These are phyloP conservation scores for Oedothorax gibbosus DNA, from an alignment of 1,140 invertebrate genomes.

Conservation along the genomic window DNA sequence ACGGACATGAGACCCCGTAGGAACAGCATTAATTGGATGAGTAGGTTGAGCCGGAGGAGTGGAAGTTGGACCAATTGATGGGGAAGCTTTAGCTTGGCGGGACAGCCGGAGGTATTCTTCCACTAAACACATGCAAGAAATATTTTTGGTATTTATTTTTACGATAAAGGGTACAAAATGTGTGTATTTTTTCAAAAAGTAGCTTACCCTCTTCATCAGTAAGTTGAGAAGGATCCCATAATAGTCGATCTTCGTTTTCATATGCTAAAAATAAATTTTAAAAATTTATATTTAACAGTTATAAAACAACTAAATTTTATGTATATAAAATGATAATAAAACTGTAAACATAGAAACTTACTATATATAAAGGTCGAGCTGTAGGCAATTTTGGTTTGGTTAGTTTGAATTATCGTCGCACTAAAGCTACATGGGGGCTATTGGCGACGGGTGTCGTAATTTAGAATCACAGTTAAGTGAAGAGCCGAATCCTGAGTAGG, in stretches of 20 bases:
- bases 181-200: background rate
- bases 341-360: too few relatives aligned
- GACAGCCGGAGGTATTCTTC: conserved; percentile 85
- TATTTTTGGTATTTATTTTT: background rate
- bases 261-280: conserved; percentile 74
- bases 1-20: conserved; percentile 82
- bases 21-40: conserved; percentile 75
- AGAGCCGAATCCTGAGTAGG: too few relatives aligned
- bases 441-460: too few relatives aligned
- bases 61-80: conserved; percentile 14
- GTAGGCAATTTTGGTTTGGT: too few relatives aligned
- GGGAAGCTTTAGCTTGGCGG: conserved; percentile 71
- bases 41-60: conserved; percentile 72
- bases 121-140: conserved; percentile 66
- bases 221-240: conserved; percentile 89
- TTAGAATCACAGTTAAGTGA: too few relatives aligned
- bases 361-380: too few relatives aligned
- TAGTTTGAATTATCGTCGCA: too few relatives aligned
- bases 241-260: conserved; percentile 94
- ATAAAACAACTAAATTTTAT: too few relatives aligned
- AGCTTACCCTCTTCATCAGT: conserved; percentile 73
- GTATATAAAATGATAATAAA: too few relatives aligned
- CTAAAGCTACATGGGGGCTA: too few relatives aligned
- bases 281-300: background rate
- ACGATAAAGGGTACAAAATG: conserved; percentile 30